phyloP scores from a whole-genome alignment of 2,113 vertebrate species.

The Pseudopipra pipra region DNA sequence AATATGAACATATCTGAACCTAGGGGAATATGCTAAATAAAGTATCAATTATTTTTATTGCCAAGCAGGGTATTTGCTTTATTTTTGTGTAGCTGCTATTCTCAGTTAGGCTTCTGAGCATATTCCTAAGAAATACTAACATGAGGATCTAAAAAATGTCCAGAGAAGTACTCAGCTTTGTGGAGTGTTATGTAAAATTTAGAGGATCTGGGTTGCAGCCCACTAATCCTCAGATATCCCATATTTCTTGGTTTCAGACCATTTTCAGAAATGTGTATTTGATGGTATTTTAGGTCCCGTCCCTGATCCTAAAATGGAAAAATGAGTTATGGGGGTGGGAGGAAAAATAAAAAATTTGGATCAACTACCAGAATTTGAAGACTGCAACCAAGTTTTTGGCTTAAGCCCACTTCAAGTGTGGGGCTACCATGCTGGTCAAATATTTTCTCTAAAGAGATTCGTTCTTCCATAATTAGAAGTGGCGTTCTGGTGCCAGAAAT shows the following conservation, averaged over 20 bases:
- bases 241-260: neutral
- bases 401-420: neutral
- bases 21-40: neutral
- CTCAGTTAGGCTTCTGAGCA: neutral
- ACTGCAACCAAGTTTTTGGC: neutral
- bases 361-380: neutral
- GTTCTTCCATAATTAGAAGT: neutral
- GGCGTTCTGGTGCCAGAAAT: neutral
- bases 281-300: conserved; percentile 6
- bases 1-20: neutral
- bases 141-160: neutral
- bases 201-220: neutral
- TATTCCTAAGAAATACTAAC: neutral
- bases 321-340: neutral
- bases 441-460: neutral
- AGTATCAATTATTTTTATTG: neutral
- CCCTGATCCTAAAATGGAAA: neutral
- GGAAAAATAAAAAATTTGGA: neutral
- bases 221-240: neutral
- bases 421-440: neutral
- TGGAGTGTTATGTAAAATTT: neutral
- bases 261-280: neutral
- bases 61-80: neutral
- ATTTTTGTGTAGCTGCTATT: neutral
- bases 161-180: neutral